Evolutionary conservation across 1,140 invertebrate genomes (phyloP).

Genomic region (Lucilia sericata): DNA sequence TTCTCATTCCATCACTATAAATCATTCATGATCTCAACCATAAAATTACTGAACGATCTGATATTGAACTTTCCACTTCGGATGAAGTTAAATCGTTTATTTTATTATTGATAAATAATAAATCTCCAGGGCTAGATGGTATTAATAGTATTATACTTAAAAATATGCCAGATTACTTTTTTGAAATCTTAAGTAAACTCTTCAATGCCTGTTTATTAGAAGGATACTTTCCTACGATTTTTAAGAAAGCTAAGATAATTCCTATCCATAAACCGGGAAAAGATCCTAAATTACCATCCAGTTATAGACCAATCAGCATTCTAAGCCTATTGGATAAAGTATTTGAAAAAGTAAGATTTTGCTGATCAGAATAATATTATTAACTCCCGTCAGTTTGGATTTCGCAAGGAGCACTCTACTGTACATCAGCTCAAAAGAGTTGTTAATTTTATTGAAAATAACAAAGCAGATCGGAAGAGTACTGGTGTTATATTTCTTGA

Average conservation of each 20-base stretch:
- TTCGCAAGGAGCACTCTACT: neutral
- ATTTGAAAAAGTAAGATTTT: neutral
- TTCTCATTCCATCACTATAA: neutral
- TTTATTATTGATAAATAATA: neutral
- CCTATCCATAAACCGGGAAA: too few species aligned
- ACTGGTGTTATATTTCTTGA: neutral
- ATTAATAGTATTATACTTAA: neutral
- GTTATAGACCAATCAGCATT: conserved; percentile 17
- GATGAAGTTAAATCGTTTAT: neutral
- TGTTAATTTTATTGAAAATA: neutral
- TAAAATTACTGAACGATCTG: neutral
- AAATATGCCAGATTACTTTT: neutral
- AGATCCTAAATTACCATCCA: neutral
- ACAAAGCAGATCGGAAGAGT: neutral
- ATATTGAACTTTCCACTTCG: neutral
- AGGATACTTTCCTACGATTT: neutral
- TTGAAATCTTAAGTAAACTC: neutral
- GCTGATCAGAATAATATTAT: neutral
- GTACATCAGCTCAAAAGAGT: conserved; percentile 18
- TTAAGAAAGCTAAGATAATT: too few species aligned
- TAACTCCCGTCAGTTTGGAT: neutral
- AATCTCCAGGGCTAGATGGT: neutral
- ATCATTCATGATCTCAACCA: neutral
- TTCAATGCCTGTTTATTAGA: conserved; percentile 4
- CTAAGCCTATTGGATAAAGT: neutral